phyloP scores from a whole-genome alignment of 2,888 invertebrate species.

The Ferrisia virgata region DNA sequence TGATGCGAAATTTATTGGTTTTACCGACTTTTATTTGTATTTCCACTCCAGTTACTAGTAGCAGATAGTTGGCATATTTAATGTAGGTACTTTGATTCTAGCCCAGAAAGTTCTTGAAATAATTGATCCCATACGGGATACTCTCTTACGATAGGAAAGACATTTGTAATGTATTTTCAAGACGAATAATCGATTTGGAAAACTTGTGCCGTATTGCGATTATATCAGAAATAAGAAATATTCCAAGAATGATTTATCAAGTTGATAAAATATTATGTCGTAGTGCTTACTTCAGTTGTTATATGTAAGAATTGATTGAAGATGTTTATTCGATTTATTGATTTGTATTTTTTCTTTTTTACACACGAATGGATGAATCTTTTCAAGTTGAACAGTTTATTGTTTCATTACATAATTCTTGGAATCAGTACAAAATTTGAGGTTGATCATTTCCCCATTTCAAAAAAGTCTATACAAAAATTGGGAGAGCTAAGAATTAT shows the following conservation, averaged over 20 bases:
- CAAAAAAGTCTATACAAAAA: too few species aligned
- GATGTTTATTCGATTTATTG: too few species aligned
- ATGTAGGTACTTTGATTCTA: constrained; percentile 5
- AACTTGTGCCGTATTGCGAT: not conserved
- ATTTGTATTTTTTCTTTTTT: too few species aligned
- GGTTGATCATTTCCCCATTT: too few species aligned
- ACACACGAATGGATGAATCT: too few species aligned
- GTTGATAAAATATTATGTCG: not conserved
- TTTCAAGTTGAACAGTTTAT: too few species aligned
- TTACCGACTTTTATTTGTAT: not conserved
- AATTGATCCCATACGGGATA: not conserved
- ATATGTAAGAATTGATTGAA: not conserved
- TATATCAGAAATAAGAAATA: not conserved
- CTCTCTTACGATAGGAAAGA: not conserved
- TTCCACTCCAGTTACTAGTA: constrained; percentile 4
- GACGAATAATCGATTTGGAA: not conserved
- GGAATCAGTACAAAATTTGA: too few species aligned
- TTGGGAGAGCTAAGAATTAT: too few species aligned
- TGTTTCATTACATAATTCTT: too few species aligned
- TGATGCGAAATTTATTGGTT: constrained; percentile 10
- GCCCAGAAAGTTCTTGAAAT: not conserved
- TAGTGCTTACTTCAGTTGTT: not conserved
- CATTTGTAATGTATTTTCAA: not conserved
- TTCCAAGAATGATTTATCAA: not conserved
- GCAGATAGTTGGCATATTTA: not conserved